Conservation (phyloP, 2,113 vertebrate species). For the Mus pahari region DNA sequence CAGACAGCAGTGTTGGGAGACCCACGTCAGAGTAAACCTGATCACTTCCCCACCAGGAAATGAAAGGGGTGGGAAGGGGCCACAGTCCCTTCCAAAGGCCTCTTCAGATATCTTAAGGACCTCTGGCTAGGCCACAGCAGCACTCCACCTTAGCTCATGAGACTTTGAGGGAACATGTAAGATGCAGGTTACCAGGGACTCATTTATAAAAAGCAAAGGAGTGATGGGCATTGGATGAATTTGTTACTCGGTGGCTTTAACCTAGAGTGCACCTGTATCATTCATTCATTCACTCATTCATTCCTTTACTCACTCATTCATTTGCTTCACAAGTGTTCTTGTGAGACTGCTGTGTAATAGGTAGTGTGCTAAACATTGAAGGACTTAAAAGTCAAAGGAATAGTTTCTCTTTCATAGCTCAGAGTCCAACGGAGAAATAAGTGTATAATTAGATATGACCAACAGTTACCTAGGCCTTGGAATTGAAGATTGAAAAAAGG, state of each 20-base stretch:
- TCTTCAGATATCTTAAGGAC: background rate
- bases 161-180: background rate
- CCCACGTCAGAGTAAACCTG: background rate
- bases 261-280: background rate
- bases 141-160: background rate
- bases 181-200: background rate
- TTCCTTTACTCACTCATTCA: background rate
- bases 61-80: too few species aligned
- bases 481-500: background rate
- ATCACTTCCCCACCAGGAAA: background rate
- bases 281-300: background rate
- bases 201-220: background rate
- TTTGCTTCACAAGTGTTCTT: background rate
- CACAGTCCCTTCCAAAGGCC: background rate
- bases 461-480: background rate
- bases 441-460: background rate
- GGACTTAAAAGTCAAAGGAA: background rate
- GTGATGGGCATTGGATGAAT: background rate
- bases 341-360: background rate
- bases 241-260: background rate
- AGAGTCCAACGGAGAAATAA: background rate
- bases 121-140: background rate
- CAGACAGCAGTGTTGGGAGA: background rate
- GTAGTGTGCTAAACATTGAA: background rate
- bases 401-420: background rate